phyloP scores from a whole-genome alignment of 1,140 invertebrate genomes.

The Doryteuthis pealeii region DNA sequence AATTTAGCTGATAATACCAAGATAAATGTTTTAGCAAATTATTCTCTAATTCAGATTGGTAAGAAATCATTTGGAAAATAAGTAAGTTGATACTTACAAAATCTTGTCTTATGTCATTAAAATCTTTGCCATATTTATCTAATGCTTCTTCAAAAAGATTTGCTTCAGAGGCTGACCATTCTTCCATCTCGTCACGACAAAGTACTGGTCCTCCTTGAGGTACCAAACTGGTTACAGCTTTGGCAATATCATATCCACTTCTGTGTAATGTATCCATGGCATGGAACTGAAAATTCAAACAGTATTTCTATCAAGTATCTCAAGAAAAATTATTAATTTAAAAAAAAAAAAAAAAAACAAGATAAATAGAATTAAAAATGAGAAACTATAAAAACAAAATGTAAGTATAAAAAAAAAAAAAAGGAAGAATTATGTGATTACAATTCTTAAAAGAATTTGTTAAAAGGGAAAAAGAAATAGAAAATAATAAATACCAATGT shows the following conservation, averaged over 20 bases:
- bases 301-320: no score
- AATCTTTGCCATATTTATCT: constrained; percentile 99
- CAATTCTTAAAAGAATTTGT: no score
- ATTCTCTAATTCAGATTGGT: background rate
- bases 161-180: constrained; percentile 98
- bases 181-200: constrained; percentile 99
- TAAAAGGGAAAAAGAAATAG: background rate
- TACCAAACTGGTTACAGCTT: constrained; percentile 89
- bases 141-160: constrained; percentile 98
- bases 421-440: no score
- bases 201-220: constrained; percentile 91
- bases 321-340: no score
- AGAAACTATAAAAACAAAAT: no score
- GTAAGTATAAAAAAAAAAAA: no score
- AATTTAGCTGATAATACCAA: constrained; percentile 12
- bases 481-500: constrained; percentile 74
- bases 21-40: background rate
- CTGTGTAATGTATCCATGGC: constrained; percentile 97
- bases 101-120: constrained; percentile 95
- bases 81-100: constrained; percentile 76
- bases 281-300: constrained; percentile 75
- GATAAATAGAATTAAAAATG: no score
- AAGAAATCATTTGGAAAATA: background rate
- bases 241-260: constrained; percentile 86
- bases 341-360: no score